Evolutionary conservation across 2,797 vertebrate species (phyloP).

Genomic region (Menidia menidia): DNA sequence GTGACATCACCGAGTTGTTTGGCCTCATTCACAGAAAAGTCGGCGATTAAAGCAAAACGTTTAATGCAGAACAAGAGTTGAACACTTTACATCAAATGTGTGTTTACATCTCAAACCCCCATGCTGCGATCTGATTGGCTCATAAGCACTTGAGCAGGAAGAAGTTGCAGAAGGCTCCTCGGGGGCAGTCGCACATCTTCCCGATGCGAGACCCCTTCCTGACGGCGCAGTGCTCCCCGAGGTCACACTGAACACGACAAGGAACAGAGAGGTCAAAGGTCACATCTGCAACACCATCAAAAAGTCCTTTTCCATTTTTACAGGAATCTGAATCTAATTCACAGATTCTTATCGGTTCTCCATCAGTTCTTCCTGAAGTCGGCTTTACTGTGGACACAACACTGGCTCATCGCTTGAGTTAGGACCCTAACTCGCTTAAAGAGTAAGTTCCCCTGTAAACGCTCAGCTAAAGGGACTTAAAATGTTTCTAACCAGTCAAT

Average conservation of each 20-base stretch:
- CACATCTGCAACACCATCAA: too few relatives aligned
- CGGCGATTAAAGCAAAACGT: conserved; percentile 54
- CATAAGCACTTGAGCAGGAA: conserved; percentile 85
- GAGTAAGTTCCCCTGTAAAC: too few relatives aligned
- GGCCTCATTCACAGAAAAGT: conserved; percentile 5
- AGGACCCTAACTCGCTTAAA: too few relatives aligned
- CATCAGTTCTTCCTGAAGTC: too few relatives aligned
- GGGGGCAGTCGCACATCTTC: conserved; percentile 83
- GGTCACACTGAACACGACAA: conserved; percentile 66
- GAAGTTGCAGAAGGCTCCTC: conserved; percentile 77
- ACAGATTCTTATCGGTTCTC: too few relatives aligned
- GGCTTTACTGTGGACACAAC: too few relatives aligned
- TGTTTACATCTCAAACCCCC: conserved; percentile 1
- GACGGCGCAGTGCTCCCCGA: conserved; percentile 81
- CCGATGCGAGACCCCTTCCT: conserved; percentile 86
- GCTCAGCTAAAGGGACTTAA: not conserved
- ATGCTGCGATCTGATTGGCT: conserved; percentile 10
- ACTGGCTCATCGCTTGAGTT: too few relatives aligned
- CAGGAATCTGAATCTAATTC: too few relatives aligned
- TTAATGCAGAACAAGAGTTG: conserved; percentile 58
- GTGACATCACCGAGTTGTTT: too few relatives aligned
- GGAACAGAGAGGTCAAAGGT: too few relatives aligned
- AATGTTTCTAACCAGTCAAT: not conserved
- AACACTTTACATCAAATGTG: too few relatives aligned
- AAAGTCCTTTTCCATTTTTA: too few relatives aligned